phyloP scores from a whole-genome alignment of 1,140 invertebrate species.

The Hermatobates lingyangjiaoensis region DNA sequence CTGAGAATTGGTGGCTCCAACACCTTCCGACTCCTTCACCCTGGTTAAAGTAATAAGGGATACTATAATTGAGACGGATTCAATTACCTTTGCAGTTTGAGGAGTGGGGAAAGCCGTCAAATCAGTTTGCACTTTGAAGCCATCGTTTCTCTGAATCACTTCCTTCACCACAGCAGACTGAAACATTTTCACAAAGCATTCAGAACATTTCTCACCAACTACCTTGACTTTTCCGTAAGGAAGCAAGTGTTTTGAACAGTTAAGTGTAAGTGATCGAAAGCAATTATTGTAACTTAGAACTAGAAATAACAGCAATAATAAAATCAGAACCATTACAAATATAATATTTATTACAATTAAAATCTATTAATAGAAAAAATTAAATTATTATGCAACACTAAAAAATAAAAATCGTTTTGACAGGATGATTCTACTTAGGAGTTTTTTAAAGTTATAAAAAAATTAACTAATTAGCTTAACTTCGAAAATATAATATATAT shows the following conservation, averaged over 20 bases:
- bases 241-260: background rate
- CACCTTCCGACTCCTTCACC: too few relatives aligned
- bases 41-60: too few relatives aligned
- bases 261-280: background rate
- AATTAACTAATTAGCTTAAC: too few relatives aligned
- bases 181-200: conserved; percentile 15
- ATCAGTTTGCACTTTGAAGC: conserved; percentile 29
- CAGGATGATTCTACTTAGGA: too few relatives aligned
- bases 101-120: conserved; percentile 32
- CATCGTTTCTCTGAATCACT: conserved; percentile 26
- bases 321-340: conserved; percentile 6
- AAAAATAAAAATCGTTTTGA: too few relatives aligned
- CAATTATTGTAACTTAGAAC: conserved; percentile 4
- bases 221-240: background rate
- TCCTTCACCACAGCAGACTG: conserved; percentile 29
- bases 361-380: too few relatives aligned
- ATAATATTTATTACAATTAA: conserved; percentile 8
- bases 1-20: too few relatives aligned
- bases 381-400: too few relatives aligned
- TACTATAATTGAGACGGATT: background rate
- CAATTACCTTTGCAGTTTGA: conserved; percentile 24
- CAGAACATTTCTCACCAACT: background rate
- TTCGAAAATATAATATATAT: too few relatives aligned
- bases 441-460: too few relatives aligned
- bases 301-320: background rate